phyloP scores from a whole-genome alignment of 2,113 vertebrate species.

The Notiomystis cincta region DNA sequence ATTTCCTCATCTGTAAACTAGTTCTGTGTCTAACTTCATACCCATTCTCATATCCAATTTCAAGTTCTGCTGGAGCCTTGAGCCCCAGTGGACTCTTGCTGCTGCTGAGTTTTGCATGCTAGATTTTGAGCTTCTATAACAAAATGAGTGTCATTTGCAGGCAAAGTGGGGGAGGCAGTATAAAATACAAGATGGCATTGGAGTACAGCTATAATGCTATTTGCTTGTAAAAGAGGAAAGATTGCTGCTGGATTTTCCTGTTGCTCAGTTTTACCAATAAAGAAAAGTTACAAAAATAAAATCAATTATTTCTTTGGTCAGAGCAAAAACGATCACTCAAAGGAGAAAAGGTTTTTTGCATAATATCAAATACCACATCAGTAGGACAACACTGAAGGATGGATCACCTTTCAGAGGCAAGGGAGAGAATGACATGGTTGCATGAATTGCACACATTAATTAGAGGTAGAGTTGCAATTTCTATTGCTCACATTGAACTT shows the following conservation, averaged over 20 bases:
- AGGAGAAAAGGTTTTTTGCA: neutral
- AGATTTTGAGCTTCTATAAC: neutral
- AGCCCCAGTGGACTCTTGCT: neutral
- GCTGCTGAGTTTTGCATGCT: neutral
- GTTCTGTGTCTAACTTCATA: neutral
- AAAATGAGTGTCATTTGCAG: neutral
- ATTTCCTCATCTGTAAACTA: neutral
- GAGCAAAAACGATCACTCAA: neutral
- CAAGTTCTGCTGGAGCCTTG: neutral
- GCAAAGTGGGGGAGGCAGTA: neutral
- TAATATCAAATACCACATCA: neutral
- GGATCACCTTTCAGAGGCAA: neutral
- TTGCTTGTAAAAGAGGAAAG: neutral
- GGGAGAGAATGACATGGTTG: neutral
- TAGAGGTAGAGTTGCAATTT: neutral
- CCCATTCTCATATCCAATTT: neutral
- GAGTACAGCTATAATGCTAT: neutral
- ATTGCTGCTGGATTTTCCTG: neutral
- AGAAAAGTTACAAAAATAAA: no score
- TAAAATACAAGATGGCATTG: neutral
- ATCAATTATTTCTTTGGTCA: neutral
- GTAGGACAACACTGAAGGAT: neutral
- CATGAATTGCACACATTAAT: neutral
- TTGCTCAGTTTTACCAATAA: neutral
- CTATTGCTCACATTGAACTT: neutral